Evolutionary conservation across 1,140 invertebrate species (phyloP), one percentile per base, ranked within the genome.

Genomic region (Drosophila nannoptera): DNA sequence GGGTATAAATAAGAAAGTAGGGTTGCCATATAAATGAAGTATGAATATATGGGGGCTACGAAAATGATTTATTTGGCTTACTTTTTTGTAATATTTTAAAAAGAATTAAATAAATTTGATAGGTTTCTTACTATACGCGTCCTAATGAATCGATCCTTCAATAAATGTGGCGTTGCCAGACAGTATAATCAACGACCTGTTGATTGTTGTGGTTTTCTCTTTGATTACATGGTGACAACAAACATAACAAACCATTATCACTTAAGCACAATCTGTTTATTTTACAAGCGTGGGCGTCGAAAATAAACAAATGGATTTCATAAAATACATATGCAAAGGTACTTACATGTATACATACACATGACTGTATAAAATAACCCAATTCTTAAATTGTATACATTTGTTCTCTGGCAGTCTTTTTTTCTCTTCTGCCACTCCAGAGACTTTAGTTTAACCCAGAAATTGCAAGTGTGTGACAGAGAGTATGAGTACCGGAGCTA

Each of bases 371-470:
- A 42, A 22, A 22, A 12, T 16, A 22, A 43, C 8, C 45, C 67
- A 69, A 69, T 69, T 69, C 67, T 69, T 69, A 42, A 64, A 64
- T 64, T 69, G 60, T 50, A 69, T 43, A 33, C 49, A 62, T 31
- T 49, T 31, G 14, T 48, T 36, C 52, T 31, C 40, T 53, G 22
- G 12, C 12, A n/a, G n/a, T 42, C 40, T 6, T 11, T 12, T 43
- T 43, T 16, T n/a, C 12, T 43, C 40, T 8, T 16, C 60, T 52
- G 14, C 4, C 35, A 16, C 50, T 58, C 52, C 56, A 60, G 55
- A 8, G 38, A 7, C 31, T 12, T 12, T 31, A 38, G 38, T 16
- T 9, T 33, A 52, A 32, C 60, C 14, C 35, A 32, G 35, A n/a
- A 7, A 12, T 8, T 11, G 11, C 45, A 58, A 59, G 16, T 35